phyloP scores from a whole-genome alignment of 2,797 vertebrate genomes.

The Acanthurus tractus region DNA sequence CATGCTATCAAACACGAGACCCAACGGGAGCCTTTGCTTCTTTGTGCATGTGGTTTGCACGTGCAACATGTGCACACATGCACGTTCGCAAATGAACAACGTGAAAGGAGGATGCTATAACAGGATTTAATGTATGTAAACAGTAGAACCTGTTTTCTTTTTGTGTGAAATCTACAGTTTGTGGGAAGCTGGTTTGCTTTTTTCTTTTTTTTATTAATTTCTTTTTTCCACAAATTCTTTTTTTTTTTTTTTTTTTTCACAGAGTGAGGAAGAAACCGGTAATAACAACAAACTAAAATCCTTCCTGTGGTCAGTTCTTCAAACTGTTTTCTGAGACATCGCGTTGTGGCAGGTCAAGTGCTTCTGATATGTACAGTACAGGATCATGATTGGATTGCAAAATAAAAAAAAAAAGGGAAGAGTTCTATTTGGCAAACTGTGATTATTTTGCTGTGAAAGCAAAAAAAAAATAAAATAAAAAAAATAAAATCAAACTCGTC shows the following conservation, averaged over 20 bases:
- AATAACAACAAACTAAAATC: conserved; percentile 40
- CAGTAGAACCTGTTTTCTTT: conserved; percentile 60
- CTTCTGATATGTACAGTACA: conserved; percentile 86
- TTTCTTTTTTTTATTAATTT: conserved; percentile 32
- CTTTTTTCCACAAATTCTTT: conserved; percentile 8
- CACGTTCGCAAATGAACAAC: conserved; percentile 34
- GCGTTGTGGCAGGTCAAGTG: conserved; percentile 82
- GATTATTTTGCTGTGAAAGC: conserved; percentile 70
- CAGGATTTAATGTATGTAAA: conserved; percentile 63
- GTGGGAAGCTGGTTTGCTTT: conserved; percentile 39
- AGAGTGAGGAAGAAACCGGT: conserved; percentile 52
- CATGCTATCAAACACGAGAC: conserved; percentile 76
- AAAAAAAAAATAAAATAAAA: not conserved
- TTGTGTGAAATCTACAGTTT: conserved; percentile 46
- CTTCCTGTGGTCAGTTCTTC: conserved; percentile 48
- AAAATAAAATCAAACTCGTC: conserved; percentile 31
- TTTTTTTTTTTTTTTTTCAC: conserved; percentile 7
- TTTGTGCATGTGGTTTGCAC: conserved; percentile 43
- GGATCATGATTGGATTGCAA: conserved; percentile 78
- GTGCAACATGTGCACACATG: conserved; percentile 45
- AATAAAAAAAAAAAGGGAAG: conserved; percentile 52
- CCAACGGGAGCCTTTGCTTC: conserved; percentile 45
- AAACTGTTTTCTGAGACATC: conserved; percentile 57
- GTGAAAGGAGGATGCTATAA: conserved; percentile 51
- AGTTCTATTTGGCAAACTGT: conserved; percentile 84